phyloP scores from a whole-genome alignment of 2,888 invertebrate genomes.

The Gari tellinella region DNA sequence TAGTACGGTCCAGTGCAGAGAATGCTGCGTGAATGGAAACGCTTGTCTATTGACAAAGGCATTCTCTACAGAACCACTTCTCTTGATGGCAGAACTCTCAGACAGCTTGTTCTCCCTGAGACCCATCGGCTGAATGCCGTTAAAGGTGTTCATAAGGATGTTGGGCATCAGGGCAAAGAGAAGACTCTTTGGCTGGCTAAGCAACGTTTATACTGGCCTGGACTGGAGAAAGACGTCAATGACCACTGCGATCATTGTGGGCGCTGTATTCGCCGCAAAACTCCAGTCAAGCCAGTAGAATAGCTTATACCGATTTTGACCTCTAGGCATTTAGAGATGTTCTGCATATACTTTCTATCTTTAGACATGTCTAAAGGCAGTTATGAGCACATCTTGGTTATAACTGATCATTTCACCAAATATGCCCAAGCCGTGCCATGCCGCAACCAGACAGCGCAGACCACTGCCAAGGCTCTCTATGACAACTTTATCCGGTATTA shows the following conservation, averaged over 20 bases:
- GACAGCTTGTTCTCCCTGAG: too few relatives aligned
- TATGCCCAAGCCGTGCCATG: too few relatives aligned
- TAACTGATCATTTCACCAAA: conserved; percentile 36
- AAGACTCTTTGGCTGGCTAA: too few relatives aligned
- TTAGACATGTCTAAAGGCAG: conserved; percentile 19
- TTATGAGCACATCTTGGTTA: conserved; percentile 23
- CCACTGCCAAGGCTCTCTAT: conserved; percentile 21
- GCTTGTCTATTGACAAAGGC: conserved; percentile 18
- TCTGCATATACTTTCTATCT: conserved; percentile 20
- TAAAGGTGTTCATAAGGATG: too few relatives aligned
- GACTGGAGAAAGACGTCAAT: conserved; percentile 6
- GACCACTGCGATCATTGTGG: too few relatives aligned
- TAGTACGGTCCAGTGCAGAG: too few relatives aligned
- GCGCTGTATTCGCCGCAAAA: conserved; percentile 2
- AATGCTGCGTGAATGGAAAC: conserved; percentile 28
- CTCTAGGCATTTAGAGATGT: too few relatives aligned
- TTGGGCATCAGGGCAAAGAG: too few relatives aligned
- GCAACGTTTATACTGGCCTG: too few relatives aligned
- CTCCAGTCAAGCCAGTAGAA: background rate
- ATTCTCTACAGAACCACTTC: conserved; percentile 14
- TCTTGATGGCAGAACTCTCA: background rate
- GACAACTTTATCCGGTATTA: too few relatives aligned
- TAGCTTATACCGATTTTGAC: too few relatives aligned
- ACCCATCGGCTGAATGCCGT: too few relatives aligned
- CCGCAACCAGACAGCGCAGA: conserved; percentile 23